Evolutionary conservation across 2,113 vertebrate genomes (phyloP), one percentile per base, ranked within the genome.

Genomic region (Balaeniceps rex): DNA sequence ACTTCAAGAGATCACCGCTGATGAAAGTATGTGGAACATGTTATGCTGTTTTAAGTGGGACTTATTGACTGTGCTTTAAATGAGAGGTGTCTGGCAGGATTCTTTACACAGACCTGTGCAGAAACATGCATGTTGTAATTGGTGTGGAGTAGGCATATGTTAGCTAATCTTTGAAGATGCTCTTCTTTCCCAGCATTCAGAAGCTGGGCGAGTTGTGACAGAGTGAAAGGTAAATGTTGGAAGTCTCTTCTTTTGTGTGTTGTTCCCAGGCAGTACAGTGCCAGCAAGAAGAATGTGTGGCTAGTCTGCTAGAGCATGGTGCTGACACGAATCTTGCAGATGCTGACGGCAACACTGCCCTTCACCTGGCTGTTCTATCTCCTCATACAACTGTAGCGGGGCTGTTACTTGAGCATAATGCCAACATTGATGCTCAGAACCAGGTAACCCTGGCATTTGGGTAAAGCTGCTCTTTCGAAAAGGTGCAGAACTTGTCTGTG

Each of bases 271-370:
- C 99, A 3, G 97, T 99, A 18, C 98, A 99, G 42, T 98, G 98
- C 81, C 98, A 99, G 69, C 98, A 99, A 69, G 98, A 99, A 46
- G 92, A 92, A 40, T 98, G 98, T 82, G 97, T 96, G 40, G 92
- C 66, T 38, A 44, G 98, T 46, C 96, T 99, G 72, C 95, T 99
- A 75, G 98, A 99, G 65, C 98, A 98, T 29, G 97, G 98, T n/a
- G 99, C 99, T 0, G 97, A 98, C n/a, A 98, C 98, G 5, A 98
- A 98, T 72, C 61, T 99, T 49, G 95, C 86, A 52, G 99, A 99
- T 51, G 55, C 94, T 74, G 90, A 96, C 14, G 98, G 98, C 36
- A 99, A 98, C 81, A 98, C 98, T 31, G 98, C 99, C 12, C 97
- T 99, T 65, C 99, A 99, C 94, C 95, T 98, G 68, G 98, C 99